Conservation (phyloP, 1,140 invertebrate genomes). For the Trachelipus rathkii region DNA sequence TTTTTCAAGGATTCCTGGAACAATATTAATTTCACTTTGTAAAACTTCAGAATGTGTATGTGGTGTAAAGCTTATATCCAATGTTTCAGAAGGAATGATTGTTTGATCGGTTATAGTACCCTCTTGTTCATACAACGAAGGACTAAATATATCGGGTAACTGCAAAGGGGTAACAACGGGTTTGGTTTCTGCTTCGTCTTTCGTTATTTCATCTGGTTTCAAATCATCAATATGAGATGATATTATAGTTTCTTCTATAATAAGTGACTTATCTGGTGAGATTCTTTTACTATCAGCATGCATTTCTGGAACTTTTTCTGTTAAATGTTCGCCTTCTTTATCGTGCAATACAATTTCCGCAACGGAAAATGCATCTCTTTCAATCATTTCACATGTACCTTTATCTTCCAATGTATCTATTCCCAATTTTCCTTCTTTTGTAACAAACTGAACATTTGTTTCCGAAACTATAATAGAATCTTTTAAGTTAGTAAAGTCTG, state of each 20-base stretch:
- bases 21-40: slow-evolving; percentile 35
- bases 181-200: neutral
- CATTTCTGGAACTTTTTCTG: neutral
- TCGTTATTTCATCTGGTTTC: neutral
- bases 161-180: neutral
- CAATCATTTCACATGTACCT: no score
- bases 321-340: neutral
- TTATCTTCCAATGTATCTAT: no score
- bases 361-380: no score
- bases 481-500: no score
- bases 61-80: slow-evolving; percentile 32
- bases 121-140: neutral
- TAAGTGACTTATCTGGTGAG: neutral
- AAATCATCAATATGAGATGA: neutral
- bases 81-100: slow-evolving; percentile 25
- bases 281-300: neutral
- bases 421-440: no score
- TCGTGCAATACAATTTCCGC: neutral
- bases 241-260: neutral
- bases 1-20: slow-evolving; percentile 37
- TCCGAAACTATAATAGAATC: no score
- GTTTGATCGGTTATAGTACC: slow-evolving; percentile 16
- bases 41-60: slow-evolving; percentile 34
- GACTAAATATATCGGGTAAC: neutral
- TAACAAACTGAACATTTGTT: no score